Percentiles rank a stretch among this genome's conserved stretches.
These are phyloP conservation scores for Lophotis ruficrista DNA, from an alignment of 2,113 vertebrate species.

Conservation along the genomic window DNA sequence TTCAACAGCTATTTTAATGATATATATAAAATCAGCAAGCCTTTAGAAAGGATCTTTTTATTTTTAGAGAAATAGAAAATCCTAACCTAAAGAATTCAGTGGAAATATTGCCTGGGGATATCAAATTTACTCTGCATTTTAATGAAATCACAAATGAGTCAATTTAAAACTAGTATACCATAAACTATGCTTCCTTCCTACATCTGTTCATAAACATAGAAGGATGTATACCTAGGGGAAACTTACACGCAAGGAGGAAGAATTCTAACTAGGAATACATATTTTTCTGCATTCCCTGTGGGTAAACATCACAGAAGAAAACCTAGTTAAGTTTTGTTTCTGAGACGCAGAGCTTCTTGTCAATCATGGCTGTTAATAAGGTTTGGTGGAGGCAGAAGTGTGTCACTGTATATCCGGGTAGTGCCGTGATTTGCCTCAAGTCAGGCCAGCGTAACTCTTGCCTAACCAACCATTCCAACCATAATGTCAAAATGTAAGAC, in stretches of 20 bases:
- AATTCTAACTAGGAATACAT: background rate
- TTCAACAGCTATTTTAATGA: constrained; percentile 17
- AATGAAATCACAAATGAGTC: constrained; percentile 66
- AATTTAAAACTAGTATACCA: constrained; percentile 50
- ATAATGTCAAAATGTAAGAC: background rate
- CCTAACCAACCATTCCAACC: constrained; percentile 26
- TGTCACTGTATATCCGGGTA: background rate
- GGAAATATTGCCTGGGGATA: constrained; percentile 51
- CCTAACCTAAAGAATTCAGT: constrained; percentile 30
- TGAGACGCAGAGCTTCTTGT: background rate
- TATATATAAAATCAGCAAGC: constrained; percentile 4
- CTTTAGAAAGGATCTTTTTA: background rate
- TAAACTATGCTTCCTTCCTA: constrained; percentile 52
- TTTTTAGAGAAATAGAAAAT: constrained; percentile 25
- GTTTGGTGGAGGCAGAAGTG: background rate
- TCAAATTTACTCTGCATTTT: constrained; percentile 59
- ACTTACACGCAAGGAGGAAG: background rate
- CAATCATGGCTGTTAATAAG: constrained; percentile 13
- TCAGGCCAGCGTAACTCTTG: background rate
- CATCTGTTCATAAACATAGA: constrained; percentile 51
- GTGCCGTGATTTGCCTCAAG: background rate
- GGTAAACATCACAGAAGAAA: constrained; percentile 32
- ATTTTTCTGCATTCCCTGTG: background rate
- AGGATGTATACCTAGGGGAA: constrained; percentile 31
- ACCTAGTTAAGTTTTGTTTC: background rate